Conservation (phyloP, 2,113 vertebrate species). For the Nasalis larvatus region DNA sequence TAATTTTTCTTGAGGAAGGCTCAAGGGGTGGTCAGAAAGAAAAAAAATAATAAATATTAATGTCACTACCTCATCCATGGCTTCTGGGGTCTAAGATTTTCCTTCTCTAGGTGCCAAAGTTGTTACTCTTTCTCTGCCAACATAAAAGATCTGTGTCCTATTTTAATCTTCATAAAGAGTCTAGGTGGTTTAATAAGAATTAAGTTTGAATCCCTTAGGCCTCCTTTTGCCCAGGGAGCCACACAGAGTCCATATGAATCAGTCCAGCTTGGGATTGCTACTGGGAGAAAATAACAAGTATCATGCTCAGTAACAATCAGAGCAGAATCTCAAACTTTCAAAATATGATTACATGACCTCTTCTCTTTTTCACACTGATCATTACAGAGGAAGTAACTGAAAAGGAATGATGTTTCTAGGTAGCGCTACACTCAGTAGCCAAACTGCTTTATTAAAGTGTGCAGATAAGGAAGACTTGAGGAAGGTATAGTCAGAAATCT, state of each 20-base stretch:
- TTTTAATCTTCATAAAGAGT: neutral
- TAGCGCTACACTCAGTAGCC: neutral
- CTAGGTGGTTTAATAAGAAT: neutral
- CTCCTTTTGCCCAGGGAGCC: neutral
- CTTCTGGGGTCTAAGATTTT: neutral
- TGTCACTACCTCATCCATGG: neutral
- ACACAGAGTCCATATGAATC: neutral
- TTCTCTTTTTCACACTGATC: neutral
- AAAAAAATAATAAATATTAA: neutral
- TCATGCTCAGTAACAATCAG: neutral
- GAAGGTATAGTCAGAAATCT: neutral
- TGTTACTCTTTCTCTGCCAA: neutral
- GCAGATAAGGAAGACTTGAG: neutral
- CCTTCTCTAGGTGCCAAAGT: neutral
- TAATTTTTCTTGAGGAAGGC: neutral
- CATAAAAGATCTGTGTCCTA: neutral
- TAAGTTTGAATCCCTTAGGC: neutral
- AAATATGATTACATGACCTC: neutral
- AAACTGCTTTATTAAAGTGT: neutral
- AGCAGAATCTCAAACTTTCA: neutral
- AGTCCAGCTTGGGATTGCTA: neutral
- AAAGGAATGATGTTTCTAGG: neutral
- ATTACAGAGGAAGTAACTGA: neutral
- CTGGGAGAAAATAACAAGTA: neutral
- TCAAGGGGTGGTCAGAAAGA: neutral